Evolutionary conservation across 2,888 invertebrate genomes (phyloP).

Genomic region (Coelopa pilipes): DNA sequence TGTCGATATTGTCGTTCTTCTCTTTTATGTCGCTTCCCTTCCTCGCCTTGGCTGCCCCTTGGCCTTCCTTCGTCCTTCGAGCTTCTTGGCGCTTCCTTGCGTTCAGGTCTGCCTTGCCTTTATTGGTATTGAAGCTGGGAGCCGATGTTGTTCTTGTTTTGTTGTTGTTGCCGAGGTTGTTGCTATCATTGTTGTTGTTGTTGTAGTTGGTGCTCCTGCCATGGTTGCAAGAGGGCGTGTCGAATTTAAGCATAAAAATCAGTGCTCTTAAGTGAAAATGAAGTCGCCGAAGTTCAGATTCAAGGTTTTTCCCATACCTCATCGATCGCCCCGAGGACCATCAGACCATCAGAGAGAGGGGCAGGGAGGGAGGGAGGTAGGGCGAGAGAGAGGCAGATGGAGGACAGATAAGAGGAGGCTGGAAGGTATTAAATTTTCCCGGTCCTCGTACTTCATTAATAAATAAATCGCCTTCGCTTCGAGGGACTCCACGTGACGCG

Average conservation of each 20-base stretch:
- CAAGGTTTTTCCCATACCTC: constrained; percentile 13
- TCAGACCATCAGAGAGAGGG: too few species aligned
- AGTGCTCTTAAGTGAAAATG: constrained; percentile 7
- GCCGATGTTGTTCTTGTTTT: neutral
- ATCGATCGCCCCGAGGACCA: too few species aligned
- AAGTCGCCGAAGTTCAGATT: constrained; percentile 8
- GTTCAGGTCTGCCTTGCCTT: neutral
- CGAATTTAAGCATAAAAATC: constrained; percentile 10
- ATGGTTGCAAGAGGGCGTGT: constrained; percentile 3
- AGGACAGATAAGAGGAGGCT: too few species aligned
- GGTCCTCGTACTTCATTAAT: too few species aligned
- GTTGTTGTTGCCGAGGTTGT: neutral
- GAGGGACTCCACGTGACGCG: too few species aligned
- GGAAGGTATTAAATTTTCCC: too few species aligned
- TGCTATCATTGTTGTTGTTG: neutral
- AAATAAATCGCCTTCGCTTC: too few species aligned
- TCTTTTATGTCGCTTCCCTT: neutral
- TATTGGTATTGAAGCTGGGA: neutral
- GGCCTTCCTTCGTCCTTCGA: neutral
- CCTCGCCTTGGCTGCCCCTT: neutral
- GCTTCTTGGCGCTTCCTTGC: too few species aligned
- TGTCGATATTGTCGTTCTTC: neutral
- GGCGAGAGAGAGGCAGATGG: too few species aligned
- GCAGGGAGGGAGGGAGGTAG: too few species aligned
- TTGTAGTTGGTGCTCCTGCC: neutral